Evolutionary conservation across 2,113 vertebrate genomes (phyloP).

Genomic region (Dasyornis broadbenti): DNA sequence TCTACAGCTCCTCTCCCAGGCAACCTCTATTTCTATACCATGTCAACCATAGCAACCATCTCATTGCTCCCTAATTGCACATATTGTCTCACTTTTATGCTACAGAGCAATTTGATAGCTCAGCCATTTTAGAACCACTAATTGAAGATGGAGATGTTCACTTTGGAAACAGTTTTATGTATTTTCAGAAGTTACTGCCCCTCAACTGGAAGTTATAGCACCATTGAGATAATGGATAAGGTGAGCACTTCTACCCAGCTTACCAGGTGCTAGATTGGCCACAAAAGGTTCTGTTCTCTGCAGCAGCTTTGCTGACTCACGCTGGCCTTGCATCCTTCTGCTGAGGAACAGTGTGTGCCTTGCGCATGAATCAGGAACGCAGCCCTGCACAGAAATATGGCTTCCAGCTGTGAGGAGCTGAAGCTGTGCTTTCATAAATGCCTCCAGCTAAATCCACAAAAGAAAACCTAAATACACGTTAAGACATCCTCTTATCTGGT

Average conservation of each 20-base stretch:
- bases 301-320: neutral
- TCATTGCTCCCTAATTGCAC: conserved; percentile 15
- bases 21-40: conserved; percentile 49
- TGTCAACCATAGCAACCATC: conserved; percentile 40
- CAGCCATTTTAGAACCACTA: conserved; percentile 36
- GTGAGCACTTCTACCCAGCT: neutral
- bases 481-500: neutral
- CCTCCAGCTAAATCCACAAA: neutral
- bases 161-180: neutral
- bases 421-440: neutral
- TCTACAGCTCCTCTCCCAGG: conserved; percentile 12
- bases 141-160: neutral
- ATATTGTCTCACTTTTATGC: conserved; percentile 37
- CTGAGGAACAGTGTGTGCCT: neutral
- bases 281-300: neutral
- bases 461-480: neutral
- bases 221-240: neutral
- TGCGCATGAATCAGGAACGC: neutral
- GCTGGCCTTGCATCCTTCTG: neutral
- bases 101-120: conserved; percentile 19
- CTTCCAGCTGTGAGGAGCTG: neutral
- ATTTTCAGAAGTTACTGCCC: neutral
- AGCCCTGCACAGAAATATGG: neutral
- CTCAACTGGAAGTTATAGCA: neutral
- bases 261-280: neutral